Conservation (phyloP, 2,888 invertebrate species). For the Cremastinae sp. region DNA sequence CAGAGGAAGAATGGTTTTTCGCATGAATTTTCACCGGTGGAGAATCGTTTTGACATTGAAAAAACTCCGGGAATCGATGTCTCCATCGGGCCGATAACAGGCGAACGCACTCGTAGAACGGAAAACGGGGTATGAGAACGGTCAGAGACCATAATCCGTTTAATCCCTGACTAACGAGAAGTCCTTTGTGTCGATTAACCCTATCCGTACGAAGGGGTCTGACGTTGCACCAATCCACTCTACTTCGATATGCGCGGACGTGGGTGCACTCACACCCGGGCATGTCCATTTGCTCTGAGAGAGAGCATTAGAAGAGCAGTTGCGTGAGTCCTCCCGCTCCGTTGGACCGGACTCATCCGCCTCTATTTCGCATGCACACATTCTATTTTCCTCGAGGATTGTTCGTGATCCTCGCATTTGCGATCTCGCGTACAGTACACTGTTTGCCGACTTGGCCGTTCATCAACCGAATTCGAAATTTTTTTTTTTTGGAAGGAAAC, state of each 20-base stretch:
- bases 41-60: not conserved
- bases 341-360: constrained; percentile 33
- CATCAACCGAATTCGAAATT: no score
- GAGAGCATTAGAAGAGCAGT: constrained; percentile 25
- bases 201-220: constrained; percentile 50
- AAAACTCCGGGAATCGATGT: not conserved
- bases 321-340: constrained; percentile 32
- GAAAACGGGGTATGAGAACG: constrained; percentile 21
- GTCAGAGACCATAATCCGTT: constrained; percentile 72
- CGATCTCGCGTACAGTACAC: not conserved
- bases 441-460: not conserved
- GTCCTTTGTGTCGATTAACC: constrained; percentile 69
- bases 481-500: no score
- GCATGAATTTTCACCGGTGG: not conserved
- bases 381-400: constrained; percentile 4
- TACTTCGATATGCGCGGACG: constrained; percentile 13
- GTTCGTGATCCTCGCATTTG: constrained; percentile 28
- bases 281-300: not conserved
- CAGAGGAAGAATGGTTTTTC: not conserved
- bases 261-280: constrained; percentile 13
- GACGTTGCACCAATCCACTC: constrained; percentile 48
- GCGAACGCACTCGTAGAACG: not conserved
- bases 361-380: constrained; percentile 21
- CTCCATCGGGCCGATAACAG: not conserved
- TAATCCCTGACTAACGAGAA: constrained; percentile 75